Conservation (phyloP, 2,113 vertebrate genomes). For the Triplophysa rosa region DNA sequence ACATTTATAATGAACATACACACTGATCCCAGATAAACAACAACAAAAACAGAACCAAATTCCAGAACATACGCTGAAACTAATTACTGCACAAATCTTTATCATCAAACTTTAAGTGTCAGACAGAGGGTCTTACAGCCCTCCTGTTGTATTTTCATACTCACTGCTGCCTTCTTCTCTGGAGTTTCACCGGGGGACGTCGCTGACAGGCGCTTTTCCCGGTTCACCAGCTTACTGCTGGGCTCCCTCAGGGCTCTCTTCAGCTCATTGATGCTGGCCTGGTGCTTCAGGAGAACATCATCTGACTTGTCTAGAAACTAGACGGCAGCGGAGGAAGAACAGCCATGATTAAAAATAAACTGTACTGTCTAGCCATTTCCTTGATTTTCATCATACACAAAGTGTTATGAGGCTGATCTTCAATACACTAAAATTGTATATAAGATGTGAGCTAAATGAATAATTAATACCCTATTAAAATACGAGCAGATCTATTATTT, state of each 20-base stretch:
- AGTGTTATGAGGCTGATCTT: background rate
- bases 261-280: conserved; percentile 98
- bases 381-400: too few species aligned
- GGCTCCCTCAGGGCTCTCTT: conserved; percentile 93
- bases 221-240: conserved; percentile 91
- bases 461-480: background rate
- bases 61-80: too few species aligned
- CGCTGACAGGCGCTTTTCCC: conserved; percentile 83
- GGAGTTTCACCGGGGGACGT: conserved; percentile 85
- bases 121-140: background rate
- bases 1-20: too few species aligned
- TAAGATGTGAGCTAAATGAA: background rate
- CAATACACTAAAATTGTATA: background rate
- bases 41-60: too few species aligned
- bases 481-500: background rate
- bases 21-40: too few species aligned
- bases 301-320: conserved; percentile 97
- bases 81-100: too few species aligned
- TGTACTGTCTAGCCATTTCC: background rate
- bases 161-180: conserved; percentile 83
- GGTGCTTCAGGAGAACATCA: conserved; percentile 95
- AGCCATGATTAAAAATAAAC: background rate
- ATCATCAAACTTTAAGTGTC: too few species aligned
- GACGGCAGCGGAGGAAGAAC: background rate
- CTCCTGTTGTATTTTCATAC: conserved; percentile 45